Base-by-base conservation (phyloP, 2,113 vertebrate genomes). In the Hucho hucho region DNA sequence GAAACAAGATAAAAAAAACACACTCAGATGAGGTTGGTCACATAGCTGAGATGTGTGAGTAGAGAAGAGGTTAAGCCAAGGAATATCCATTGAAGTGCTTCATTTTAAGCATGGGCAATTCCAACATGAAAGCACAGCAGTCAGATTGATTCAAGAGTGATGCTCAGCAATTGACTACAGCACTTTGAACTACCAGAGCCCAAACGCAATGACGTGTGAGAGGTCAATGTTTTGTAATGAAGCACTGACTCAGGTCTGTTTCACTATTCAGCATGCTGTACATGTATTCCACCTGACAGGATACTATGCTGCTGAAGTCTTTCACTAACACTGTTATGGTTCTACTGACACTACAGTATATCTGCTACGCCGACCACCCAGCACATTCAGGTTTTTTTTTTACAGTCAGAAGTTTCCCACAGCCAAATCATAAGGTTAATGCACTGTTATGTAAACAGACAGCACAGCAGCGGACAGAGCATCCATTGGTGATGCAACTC, bases 151-250 rank as follows among this genome's bases (percentile, higher is more conserved):
- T 67, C 11, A 20, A 29, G 6, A 32, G n/a, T 22, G 63, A 5
- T 71, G 37, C 16, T 49, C 69, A 59, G 69, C 37, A 26, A 22
- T 37, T 4, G 5, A 43, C 4, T 14, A 70, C 11, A 7, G 65
- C 56, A 25, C 6, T 43, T 64, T 49, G 64, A 26, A 72, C 49
- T 37, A 43, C 37, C 7, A 43, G 37, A 61, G 20, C 56, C 49
- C 28, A 4, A 67, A n/a, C 61, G 16, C 69, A 68, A 5, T 81
- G 43, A 59, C 76, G 43, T 1, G 70, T 64, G 6, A n/a, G 37
- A 43, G 85, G 67, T 85, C 81, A 76, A 72, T 47, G 83, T 72
- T 79, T 58, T 22, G 70, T 80, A 78, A 82, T 79, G 78, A 70
- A 25, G 74, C 70, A 81, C 77, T 3, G 73, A 84, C 78, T 73